Percentiles rank a stretch among this genome's conserved stretches.
Conservation (phyloP, 2,113 vertebrate species). For the Xenopus borealis region DNA sequence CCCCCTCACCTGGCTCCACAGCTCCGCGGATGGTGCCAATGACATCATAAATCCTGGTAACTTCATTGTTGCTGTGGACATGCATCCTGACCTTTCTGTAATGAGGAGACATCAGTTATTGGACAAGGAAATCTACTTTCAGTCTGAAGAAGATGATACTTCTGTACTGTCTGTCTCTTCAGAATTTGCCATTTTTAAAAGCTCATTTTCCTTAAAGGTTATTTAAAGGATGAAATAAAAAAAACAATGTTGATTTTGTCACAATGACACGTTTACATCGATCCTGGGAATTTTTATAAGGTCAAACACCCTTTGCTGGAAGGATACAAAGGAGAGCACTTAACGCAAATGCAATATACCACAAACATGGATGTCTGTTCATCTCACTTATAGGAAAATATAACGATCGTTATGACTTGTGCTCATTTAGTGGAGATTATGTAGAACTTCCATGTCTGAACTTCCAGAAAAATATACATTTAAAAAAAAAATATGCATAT, state of each 20-base stretch:
- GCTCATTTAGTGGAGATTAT: too few species aligned
- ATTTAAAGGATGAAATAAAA: too few species aligned
- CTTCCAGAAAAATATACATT: too few species aligned
- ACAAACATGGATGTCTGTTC: background rate
- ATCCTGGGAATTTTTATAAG: background rate
- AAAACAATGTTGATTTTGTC: too few species aligned
- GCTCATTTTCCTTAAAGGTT: too few species aligned
- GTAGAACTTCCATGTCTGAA: too few species aligned
- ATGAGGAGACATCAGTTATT: constrained; percentile 42
- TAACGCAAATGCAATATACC: background rate
- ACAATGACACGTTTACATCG: background rate
- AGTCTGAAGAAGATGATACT: too few species aligned
- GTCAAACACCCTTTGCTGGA: background rate
- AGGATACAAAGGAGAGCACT: background rate
- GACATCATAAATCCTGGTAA: constrained; percentile 88
- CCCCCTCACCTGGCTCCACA: constrained; percentile 77
- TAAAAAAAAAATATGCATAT: too few species aligned
- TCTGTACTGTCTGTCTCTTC: too few species aligned
- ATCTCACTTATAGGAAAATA: too few species aligned
- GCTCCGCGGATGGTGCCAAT: constrained; percentile 86
- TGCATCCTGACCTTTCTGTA: constrained; percentile 88
- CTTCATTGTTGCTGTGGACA: constrained; percentile 77
- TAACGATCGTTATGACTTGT: too few species aligned
- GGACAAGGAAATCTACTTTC: background rate
- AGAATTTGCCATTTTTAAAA: too few species aligned